Evolutionary conservation across 1,140 invertebrate genomes (phyloP), one percentile per base, ranked within the genome.

Genomic region (Harpegnathos saltator): DNA sequence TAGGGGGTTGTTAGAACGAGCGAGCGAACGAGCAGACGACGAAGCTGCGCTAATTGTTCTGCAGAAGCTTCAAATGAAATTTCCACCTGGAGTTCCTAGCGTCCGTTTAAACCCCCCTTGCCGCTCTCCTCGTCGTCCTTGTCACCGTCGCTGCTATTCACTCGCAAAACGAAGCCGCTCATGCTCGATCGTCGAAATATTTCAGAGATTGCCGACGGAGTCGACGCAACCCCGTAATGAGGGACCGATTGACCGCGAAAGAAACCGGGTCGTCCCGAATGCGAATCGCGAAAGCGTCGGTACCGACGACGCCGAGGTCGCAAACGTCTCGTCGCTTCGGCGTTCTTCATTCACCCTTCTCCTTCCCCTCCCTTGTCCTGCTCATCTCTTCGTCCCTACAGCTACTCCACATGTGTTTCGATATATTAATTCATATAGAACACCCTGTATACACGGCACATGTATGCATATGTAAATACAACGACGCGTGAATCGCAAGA

Each of bases 361-460:
- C 4, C 7, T 26, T 65, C 65, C 7, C 5, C 4, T 59, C n/a
- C n/a, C n/a, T n/a, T n/a, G n/a, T n/a, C n/a, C n/a, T n/a, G n/a
- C n/a, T 44, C 38, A 44, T 68, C 17, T 19, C 12, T 15, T 56
- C 5, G 7, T 33, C 50, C 50, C 26, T 75, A 63, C 44, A 63
- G 65, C 26, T 22, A 54, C 0, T 15, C 38, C 9, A 44, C 0
- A 54, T 9, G 22, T 3, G 22, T 62, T 62, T 3, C 26, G 26
- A 52, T 33, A 61, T 12, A 78, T 78, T 56, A 44, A 69, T 44
- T 78, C 33, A 69, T 24, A 54, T 69, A 68, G 29, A 24, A 69
- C 75, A 78, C 52, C 63, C 75, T 69, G 74, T 78, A 68, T 29
- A 68, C 65, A 54, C 26, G 74, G 50, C 74, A 77, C 15, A 65